phyloP scores from a whole-genome alignment of 2,888 invertebrate species.

The Orthosia incerta region DNA sequence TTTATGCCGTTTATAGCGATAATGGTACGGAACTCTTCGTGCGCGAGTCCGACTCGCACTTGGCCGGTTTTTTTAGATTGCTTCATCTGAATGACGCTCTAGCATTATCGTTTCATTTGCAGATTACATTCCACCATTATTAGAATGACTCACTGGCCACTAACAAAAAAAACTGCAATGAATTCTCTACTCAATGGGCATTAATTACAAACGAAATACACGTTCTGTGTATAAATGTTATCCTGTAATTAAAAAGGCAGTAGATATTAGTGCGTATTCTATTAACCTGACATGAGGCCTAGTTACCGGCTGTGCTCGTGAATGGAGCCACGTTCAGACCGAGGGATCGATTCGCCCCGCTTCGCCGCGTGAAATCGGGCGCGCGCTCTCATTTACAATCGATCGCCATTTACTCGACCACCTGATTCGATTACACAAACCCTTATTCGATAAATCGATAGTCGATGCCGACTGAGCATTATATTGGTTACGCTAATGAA shows the following conservation, averaged over 20 bases:
- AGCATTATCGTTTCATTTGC: slow-evolving; percentile 8
- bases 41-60: no score
- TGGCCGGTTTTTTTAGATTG: slow-evolving; percentile 12
- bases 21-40: no score
- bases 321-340: slow-evolving; percentile 77
- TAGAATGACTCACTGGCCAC: slow-evolving; percentile 26
- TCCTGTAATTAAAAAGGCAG: slow-evolving; percentile 50
- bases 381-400: slow-evolving; percentile 82
- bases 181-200: slow-evolving; percentile 34
- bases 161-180: slow-evolving; percentile 34
- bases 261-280: slow-evolving; percentile 51
- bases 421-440: slow-evolving; percentile 83
- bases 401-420: slow-evolving; percentile 80
- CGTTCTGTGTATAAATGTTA: slow-evolving; percentile 35
- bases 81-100: not conserved
- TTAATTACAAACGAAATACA: slow-evolving; percentile 38
- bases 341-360: slow-evolving; percentile 86
- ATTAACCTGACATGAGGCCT: slow-evolving; percentile 54
- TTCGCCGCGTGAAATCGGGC: slow-evolving; percentile 87
- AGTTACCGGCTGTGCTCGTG: slow-evolving; percentile 73
- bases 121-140: slow-evolving; percentile 21
- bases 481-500: slow-evolving; percentile 59
- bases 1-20: no score
- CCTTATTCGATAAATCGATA: slow-evolving; percentile 76
- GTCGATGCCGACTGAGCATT: slow-evolving; percentile 62